A percentile compares a stretch with the other conserved stretches of the same genome.
phyloP scores from a whole-genome alignment of 2,797 vertebrate genomes.

The Protonibea diacanthus region DNA sequence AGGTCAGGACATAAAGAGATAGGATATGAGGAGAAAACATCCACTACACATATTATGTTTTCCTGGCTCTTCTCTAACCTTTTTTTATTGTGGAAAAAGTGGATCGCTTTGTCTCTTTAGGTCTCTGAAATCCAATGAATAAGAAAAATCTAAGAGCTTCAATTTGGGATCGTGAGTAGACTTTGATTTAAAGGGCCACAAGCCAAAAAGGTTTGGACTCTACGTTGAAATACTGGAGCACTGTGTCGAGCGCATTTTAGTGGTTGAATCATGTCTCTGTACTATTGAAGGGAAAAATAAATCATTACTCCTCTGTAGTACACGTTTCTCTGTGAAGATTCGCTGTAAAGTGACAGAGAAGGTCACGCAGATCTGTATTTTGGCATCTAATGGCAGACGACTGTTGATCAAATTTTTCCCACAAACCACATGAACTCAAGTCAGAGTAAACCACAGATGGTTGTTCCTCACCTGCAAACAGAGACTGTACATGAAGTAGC shows the following conservation, averaged over 20 bases:
- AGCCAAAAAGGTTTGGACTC: conserved; percentile 21
- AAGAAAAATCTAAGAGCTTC: conserved; percentile 23
- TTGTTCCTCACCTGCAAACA: not conserved
- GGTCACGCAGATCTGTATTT: conserved; percentile 46
- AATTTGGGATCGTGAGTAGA: conserved; percentile 7
- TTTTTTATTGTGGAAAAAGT: conserved; percentile 24
- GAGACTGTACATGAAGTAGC: conserved; percentile 11
- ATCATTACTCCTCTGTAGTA: conserved; percentile 32
- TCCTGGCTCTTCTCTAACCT: not conserved
- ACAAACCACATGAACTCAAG: conserved; percentile 28
- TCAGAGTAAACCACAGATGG: conserved; percentile 1
- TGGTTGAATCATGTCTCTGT: conserved; percentile 45
- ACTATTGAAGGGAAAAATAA: conserved; percentile 36
- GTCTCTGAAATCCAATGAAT: conserved; percentile 14
- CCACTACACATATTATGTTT: not conserved
- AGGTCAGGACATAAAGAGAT: conserved; percentile 5
- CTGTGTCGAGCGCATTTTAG: conserved; percentile 44
- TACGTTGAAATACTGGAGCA: conserved; percentile 40
- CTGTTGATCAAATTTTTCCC: not conserved
- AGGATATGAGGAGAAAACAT: conserved; percentile 14
- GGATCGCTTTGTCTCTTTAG: not conserved
- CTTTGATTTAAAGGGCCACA: conserved; percentile 50
- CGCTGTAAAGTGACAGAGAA: conserved; percentile 38
- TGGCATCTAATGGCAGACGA: conserved; percentile 25
- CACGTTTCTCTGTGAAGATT: conserved; percentile 42